These are phyloP conservation scores for Harpagifer antarcticus DNA, from an alignment of 2,797 vertebrate species.

Conservation along the genomic window DNA sequence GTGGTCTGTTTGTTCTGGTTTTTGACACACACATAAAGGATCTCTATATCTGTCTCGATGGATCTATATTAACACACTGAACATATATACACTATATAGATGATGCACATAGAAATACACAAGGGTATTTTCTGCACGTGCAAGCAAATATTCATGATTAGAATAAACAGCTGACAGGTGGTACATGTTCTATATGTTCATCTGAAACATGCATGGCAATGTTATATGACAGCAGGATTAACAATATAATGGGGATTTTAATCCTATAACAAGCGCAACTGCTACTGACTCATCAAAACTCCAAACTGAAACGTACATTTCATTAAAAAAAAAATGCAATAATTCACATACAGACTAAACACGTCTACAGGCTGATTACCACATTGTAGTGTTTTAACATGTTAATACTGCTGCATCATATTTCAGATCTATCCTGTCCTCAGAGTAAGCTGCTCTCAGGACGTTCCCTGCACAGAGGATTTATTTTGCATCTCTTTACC, in stretches of 20 bases:
- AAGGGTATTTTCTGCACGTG: no score
- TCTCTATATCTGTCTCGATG: neutral
- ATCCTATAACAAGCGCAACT: neutral
- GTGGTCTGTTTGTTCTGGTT: slow-evolving; percentile 22
- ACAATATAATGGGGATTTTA: neutral
- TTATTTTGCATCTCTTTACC: neutral
- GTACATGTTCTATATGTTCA: no score
- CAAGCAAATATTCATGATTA: no score
- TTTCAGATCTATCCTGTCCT: neutral
- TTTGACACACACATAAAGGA: slow-evolving; percentile 3
- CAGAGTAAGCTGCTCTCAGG: neutral
- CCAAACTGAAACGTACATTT: no score
- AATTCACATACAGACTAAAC: neutral
- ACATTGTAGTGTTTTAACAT: neutral
- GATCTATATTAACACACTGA: neutral
- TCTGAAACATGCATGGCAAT: neutral
- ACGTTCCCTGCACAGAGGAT: neutral
- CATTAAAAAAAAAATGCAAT: neutral
- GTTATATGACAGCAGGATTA: neutral
- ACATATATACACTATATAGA: neutral
- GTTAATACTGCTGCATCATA: neutral
- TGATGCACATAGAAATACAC: no score
- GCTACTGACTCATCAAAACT: neutral
- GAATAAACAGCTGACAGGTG: neutral
- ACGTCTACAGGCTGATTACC: neutral